These are phyloP conservation scores for Sarcophaga caerulescens DNA, from an alignment of 2,888 invertebrate species.

Conservation along the genomic window DNA sequence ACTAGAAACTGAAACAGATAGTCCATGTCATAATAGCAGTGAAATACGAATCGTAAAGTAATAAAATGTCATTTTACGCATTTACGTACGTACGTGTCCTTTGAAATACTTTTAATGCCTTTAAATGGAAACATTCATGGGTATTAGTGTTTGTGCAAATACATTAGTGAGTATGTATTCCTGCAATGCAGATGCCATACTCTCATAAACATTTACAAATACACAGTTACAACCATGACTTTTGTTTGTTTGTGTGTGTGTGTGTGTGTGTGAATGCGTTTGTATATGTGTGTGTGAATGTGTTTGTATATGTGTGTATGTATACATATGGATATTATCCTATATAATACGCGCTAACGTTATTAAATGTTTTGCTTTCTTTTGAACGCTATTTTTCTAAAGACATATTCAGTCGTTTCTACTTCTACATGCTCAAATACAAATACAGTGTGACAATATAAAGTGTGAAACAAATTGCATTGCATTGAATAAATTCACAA, in stretches of 20 bases:
- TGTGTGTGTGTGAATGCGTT: background rate
- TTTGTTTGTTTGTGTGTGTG: background rate
- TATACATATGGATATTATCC: background rate
- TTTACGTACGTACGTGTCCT: background rate
- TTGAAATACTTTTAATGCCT: constrained; percentile 7
- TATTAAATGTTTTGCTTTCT: constrained; percentile 35
- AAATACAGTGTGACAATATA: background rate
- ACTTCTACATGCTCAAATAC: background rate
- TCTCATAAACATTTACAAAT: background rate
- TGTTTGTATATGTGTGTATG: background rate
- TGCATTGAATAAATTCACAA: background rate
- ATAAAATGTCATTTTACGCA: constrained; percentile 28
- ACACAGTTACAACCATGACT: background rate
- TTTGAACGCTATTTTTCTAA: constrained; percentile 10
- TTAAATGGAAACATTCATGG: background rate
- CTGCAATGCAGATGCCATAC: constrained; percentile 63
- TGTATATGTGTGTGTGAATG: background rate
- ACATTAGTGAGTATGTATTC: background rate
- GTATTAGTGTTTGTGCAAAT: background rate
- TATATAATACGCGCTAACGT: constrained; percentile 32
- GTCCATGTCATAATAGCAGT: background rate
- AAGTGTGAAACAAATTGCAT: background rate
- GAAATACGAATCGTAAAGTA: constrained; percentile 2
- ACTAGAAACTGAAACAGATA: background rate
- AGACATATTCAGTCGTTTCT: constrained; percentile 19